Evolutionary conservation across 1,140 invertebrate species (phyloP).

Genomic region (Dryas iulia): DNA sequence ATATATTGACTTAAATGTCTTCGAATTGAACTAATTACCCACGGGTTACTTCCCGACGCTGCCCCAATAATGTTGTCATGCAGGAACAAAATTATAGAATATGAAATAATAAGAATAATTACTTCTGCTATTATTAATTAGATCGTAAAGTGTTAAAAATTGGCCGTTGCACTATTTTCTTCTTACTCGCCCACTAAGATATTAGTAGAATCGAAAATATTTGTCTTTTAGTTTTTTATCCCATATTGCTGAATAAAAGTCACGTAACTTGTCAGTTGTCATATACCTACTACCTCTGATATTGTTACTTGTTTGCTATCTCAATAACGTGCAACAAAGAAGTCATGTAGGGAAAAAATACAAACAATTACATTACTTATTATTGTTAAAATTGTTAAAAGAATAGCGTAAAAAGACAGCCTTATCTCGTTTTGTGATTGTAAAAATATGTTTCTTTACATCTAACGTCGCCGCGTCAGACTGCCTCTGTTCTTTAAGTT

Average conservation of each 20-base stretch:
- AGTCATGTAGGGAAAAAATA: slow-evolving; percentile 27
- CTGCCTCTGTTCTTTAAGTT: slow-evolving; percentile 28
- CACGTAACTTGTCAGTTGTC: not conserved
- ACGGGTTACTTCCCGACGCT: too few species aligned
- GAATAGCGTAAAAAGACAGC: slow-evolving; percentile 23
- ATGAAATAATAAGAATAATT: too few species aligned
- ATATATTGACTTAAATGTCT: too few species aligned
- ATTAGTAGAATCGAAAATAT: not conserved
- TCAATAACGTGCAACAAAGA: slow-evolving; percentile 11
- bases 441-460: not conserved
- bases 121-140: too few species aligned
- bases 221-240: not conserved
- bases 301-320: not conserved
- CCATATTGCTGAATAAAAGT: not conserved
- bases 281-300: not conserved
- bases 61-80: too few species aligned
- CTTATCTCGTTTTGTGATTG: slow-evolving; percentile 27
- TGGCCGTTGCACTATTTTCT: too few species aligned
- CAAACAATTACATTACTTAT: slow-evolving; percentile 29
- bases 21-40: too few species aligned
- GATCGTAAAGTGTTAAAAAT: too few species aligned
- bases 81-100: too few species aligned
- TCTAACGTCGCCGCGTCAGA: slow-evolving; percentile 12
- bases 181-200: too few species aligned
- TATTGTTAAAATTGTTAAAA: slow-evolving; percentile 30